phyloP scores from a whole-genome alignment of 1,140 invertebrate species.

The Limonius californicus region DNA sequence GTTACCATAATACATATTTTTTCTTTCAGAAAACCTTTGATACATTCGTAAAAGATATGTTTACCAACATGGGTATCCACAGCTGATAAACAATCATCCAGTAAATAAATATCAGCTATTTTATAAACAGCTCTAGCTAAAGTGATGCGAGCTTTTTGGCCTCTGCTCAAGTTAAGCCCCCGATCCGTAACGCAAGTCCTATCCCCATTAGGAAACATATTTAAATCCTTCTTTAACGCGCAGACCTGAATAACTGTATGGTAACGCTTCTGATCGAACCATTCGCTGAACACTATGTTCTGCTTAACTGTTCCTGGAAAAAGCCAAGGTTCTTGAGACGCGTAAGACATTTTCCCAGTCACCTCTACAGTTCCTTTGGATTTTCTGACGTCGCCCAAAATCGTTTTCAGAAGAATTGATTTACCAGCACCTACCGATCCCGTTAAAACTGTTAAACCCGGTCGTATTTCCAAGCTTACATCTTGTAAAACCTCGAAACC shows the following conservation, averaged over 20 bases:
- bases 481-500: constrained; percentile 53
- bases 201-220: constrained; percentile 69
- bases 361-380: constrained; percentile 55
- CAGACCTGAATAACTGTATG: constrained; percentile 54
- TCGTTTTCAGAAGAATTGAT: constrained; percentile 64
- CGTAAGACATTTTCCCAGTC: constrained; percentile 61
- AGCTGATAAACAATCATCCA: too few species aligned
- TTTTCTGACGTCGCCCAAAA: constrained; percentile 68
- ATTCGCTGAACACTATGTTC: constrained; percentile 62
- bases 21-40: constrained; percentile 60
- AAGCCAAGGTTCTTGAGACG: constrained; percentile 69
- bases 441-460: constrained; percentile 65
- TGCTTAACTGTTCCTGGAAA: too few species aligned
- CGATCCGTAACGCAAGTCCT: constrained; percentile 80
- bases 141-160: constrained; percentile 86
- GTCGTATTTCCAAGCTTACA: constrained; percentile 53
- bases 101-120: constrained; percentile 74
- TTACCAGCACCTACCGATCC: constrained; percentile 85
- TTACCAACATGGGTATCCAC: too few species aligned
- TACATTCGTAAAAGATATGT: constrained; percentile 64
- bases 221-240: constrained; percentile 71
- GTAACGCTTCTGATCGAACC: constrained; percentile 48
- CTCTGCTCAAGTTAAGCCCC: constrained; percentile 81
- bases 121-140: constrained; percentile 78
- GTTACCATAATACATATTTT: constrained; percentile 75